Evolutionary conservation across 2,113 vertebrate species (phyloP), one percentile per base, ranked within the genome.

Genomic region (Clupea harengus): DNA sequence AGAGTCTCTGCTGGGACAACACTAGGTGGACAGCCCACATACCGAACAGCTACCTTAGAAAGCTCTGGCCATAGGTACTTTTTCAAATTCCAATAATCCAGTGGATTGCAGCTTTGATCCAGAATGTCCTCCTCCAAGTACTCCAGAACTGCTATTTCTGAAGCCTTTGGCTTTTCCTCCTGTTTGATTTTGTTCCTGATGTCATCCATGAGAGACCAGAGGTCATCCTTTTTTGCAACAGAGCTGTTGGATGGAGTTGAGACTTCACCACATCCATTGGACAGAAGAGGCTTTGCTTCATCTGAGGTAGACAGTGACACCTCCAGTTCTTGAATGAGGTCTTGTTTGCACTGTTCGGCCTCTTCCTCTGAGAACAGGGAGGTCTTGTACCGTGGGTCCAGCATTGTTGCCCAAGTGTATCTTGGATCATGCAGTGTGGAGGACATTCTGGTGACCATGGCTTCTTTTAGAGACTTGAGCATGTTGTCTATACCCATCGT

Each of bases 401-500:
- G 92, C 95, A 99, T 96, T 0, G 98, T 99, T 22, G 98, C 97
- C 90, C 98, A 98, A 87, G 96, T 94, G 91, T 97, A 99, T 88
- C 95, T 95, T 67, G 96, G 96, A 93, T 99, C 97, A 0, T 95
- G 96, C 89, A 99, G 96, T 0, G 95, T 95, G 80, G 96, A 95
- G 0, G 98, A 96, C 94, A 98, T 94, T 75, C 95, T 96, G 94
- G 96, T 96, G 83, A 97, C 97, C 97, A 99, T 96, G 87, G 98
- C 96, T 85, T 99, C 97, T 92, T 97, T 97, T 32, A 99, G 92
- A 44, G 96, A 97, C 88, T 95, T 96, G 9, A 99, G 96, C 98
- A 99, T 99, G 91, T 96, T 98, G 90, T 99, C 98, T 45, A 99
- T 99, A 89, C 98, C 98, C 95, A 97, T 97, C 0, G 98, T 99